Percentiles rank a stretch among this genome's conserved stretches.
phyloP scores from a whole-genome alignment of 35 echinoderm and acorn worm genomes.

The Apostichopus japonicus region DNA sequence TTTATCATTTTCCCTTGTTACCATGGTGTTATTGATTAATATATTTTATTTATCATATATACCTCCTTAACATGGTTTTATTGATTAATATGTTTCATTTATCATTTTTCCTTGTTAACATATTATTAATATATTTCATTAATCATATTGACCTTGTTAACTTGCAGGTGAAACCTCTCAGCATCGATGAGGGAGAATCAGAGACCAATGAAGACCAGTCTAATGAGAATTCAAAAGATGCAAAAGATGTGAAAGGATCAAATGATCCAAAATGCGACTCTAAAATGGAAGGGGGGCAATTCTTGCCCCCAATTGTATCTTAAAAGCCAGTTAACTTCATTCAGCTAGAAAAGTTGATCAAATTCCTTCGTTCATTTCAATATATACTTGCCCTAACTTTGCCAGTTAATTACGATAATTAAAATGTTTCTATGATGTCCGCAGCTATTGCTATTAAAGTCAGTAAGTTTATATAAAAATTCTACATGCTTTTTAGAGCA shows the following conservation, averaged over 20 bases:
- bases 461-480: no score
- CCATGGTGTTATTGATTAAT: no score
- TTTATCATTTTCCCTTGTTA: no score
- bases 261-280: background rate
- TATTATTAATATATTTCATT: no score
- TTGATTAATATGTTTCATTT: no score
- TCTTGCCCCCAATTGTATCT: background rate
- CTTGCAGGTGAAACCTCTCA: conserved; percentile 10
- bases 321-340: background rate
- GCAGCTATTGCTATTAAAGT: no score
- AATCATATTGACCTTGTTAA: no score
- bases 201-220: background rate
- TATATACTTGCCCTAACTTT: conserved; percentile 8
- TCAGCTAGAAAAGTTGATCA: background rate
- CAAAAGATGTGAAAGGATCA: background rate
- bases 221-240: background rate
- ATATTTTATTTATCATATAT: no score
- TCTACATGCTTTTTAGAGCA: no score
- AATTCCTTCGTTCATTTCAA: background rate
- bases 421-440: no score
- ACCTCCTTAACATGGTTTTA: no score
- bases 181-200: background rate
- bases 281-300: conserved; percentile 4
- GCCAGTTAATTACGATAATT: background rate
- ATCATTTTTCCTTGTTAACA: no score